A percentile compares a stretch with the other conserved stretches of the same genome.
Evolutionary conservation across 2,113 vertebrate genomes (phyloP).

Genomic region (Aphyosemion australe): DNA sequence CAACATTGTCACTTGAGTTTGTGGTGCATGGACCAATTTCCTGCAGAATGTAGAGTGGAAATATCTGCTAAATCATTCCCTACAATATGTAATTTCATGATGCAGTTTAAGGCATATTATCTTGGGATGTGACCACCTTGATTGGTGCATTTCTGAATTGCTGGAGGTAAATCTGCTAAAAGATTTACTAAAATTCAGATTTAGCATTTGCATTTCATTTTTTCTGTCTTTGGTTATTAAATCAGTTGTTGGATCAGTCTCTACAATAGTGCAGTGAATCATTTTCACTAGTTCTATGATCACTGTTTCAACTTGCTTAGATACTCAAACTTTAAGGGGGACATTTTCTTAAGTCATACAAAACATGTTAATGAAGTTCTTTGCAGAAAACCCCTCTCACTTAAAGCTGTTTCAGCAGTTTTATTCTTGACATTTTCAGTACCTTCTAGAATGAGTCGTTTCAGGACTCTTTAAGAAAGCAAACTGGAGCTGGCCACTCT

Average conservation of each 20-base stretch:
- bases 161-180: neutral
- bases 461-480: too few relatives aligned
- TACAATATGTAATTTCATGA: neutral
- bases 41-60: neutral
- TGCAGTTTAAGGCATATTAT: neutral
- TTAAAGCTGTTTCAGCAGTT: too few relatives aligned
- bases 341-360: too few relatives aligned
- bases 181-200: neutral
- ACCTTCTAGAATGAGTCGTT: too few relatives aligned
- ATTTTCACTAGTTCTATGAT: neutral
- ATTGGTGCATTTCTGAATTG: neutral
- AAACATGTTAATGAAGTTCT: too few relatives aligned
- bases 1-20: neutral
- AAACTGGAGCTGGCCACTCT: too few relatives aligned
- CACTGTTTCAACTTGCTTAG: too few relatives aligned
- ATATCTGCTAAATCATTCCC: neutral
- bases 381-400: too few relatives aligned
- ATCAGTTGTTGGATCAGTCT: neutral
- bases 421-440: too few relatives aligned
- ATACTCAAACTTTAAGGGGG: too few relatives aligned
- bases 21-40: neutral
- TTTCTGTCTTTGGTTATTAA: neutral
- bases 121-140: neutral
- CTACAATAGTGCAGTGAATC: neutral
- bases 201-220: neutral